Evolutionary conservation across 2,888 invertebrate genomes (phyloP).

Genomic region (Pristionchus exspectatus): DNA sequence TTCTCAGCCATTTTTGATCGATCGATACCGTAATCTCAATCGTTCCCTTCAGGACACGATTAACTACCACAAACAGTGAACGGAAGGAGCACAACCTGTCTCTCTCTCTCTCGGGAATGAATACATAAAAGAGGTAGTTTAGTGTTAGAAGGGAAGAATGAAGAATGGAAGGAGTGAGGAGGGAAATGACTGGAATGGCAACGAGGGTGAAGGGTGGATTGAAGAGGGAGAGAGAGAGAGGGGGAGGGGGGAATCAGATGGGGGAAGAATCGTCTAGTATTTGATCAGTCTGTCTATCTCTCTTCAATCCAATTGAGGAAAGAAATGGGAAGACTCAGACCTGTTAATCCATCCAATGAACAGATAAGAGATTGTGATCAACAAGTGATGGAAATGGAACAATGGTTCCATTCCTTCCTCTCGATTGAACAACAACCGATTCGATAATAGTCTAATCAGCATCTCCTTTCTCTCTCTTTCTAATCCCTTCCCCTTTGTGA

Average conservation of each 20-base stretch:
- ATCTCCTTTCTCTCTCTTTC: not conserved
- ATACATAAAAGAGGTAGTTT: slow-evolving; percentile 20
- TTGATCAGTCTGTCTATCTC: slow-evolving; percentile 19
- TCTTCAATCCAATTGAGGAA: slow-evolving; percentile 8
- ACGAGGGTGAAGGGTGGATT: not conserved
- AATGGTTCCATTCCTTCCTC: not conserved
- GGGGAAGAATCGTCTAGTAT: slow-evolving; percentile 6
- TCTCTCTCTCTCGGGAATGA: slow-evolving; percentile 15
- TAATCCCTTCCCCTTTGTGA: slow-evolving; percentile 36
- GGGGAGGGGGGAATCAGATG: not conserved
- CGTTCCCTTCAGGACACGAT: not conserved
- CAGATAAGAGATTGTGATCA: not conserved
- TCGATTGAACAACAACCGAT: slow-evolving; percentile 28
- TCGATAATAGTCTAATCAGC: slow-evolving; percentile 41
- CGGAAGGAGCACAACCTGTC: not conserved
- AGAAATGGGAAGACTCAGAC: not conserved
- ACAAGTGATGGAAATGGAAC: slow-evolving; percentile 13
- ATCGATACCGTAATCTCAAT: not conserved
- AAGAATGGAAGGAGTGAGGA: slow-evolving; percentile 23
- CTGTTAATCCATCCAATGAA: not conserved
- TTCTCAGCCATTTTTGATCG: not conserved
- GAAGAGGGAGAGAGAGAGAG: slow-evolving; percentile 11
- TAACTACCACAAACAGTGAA: not conserved
- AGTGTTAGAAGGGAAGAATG: slow-evolving; percentile 31
- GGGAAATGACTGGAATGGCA: slow-evolving; percentile 43